Evolutionary conservation across 2,113 vertebrate species (phyloP), one percentile per base, ranked within the genome.

Genomic region (Calidris pygmaea): DNA sequence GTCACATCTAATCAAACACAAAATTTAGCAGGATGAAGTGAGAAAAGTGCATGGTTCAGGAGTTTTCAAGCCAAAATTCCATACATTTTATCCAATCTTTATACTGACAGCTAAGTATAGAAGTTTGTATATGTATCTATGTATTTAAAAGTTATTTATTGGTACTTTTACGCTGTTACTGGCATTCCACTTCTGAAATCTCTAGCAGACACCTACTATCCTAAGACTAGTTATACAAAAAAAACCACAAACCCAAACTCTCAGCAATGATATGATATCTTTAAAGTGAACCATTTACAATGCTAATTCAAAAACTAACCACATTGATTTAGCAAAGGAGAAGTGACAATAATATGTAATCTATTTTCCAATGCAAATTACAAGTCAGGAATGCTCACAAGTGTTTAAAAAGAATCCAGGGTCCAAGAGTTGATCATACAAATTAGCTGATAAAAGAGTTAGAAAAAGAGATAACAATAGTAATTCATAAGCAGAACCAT

Each of bases 1-100:
- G 97, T 97, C 97, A 97, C 52, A 92, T 97, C 80, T 90, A 97
- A 97, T 97, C 91, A 93, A 96, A 96, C 56, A 80, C 70, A 88
- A 96, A 92, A 85, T 87, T 89, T 86, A 87, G 53, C 87, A 92
- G 89, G 83, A 97, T 96, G 89, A 94, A 94, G 77, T 95, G 95
- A 95, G 95, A 95, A 96, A 96, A 94, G 76, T 89, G 85, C 79
- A 93, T 68, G 72, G 80, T 96, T 97, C 85, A 95, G 92, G 56
- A 41, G 37, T 84, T 84, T 90, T 71, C 88, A 82, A 77, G 93
- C 95, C 96, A 95, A 94, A 96, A 97, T 97, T 97, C 95, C 94
- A 87, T 84, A 52, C 85, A 93, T 95, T 95, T 94, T 96, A 89
- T 79, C 56, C 86, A 80, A 30, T 87, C 52, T 56, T 26, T 80